phyloP scores from a whole-genome alignment of 2,113 vertebrate genomes.

The Archocentrus centrarchus region DNA sequence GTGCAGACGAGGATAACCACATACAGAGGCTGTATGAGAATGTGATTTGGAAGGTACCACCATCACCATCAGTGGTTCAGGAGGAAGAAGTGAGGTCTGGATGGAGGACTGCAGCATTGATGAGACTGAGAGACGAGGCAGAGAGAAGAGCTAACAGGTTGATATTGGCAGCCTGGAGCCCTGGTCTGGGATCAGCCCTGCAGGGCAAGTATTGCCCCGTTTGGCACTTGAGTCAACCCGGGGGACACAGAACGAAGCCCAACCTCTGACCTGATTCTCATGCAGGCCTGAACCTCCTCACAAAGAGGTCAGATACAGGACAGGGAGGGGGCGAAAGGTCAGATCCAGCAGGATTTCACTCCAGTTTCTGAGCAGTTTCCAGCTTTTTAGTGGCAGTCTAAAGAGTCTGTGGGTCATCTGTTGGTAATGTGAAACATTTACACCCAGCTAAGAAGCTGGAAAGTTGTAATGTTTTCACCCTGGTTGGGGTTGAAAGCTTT shows the following conservation, averaged over 20 bases:
- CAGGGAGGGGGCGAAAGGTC: constrained; percentile 12
- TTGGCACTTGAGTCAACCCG: constrained; percentile 73
- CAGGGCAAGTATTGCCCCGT: constrained; percentile 36
- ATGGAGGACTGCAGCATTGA: constrained; percentile 5
- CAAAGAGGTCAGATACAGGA: background rate
- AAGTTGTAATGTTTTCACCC: background rate
- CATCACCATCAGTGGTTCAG: background rate
- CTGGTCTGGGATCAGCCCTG: constrained; percentile 43
- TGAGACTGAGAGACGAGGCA: constrained; percentile 40
- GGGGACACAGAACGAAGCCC: background rate
- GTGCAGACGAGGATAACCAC: background rate
- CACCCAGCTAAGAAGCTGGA: background rate
- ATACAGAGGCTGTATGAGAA: background rate
- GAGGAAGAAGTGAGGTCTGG: background rate
- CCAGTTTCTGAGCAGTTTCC: background rate
- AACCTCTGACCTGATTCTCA: constrained; percentile 1
- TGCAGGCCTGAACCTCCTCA: background rate
- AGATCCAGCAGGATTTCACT: constrained; percentile 6
- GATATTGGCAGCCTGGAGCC: constrained; percentile 46
- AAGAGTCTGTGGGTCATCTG: background rate
- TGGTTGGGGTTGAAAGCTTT: background rate
- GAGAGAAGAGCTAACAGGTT: constrained; percentile 16
- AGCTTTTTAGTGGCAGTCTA: background rate
- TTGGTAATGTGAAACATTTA: background rate
- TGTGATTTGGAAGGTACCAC: background rate